Conservation (phyloP, 2,113 vertebrate genomes). For the Gymnorhina tibicen region DNA sequence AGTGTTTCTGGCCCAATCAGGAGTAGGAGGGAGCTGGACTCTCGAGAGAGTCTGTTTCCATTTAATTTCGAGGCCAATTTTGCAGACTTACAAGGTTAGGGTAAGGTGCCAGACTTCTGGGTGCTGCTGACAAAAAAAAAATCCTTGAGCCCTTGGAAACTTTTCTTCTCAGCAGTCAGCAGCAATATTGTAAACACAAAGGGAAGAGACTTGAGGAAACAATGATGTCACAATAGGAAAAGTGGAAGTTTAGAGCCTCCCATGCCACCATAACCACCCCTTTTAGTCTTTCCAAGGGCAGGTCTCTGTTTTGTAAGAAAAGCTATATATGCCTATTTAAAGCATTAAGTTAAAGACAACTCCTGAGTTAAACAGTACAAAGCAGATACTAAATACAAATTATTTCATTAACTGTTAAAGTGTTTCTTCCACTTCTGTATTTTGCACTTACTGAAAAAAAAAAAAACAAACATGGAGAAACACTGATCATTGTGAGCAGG, state of each 20-base stretch:
- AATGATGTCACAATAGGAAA: not conserved
- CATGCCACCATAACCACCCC: not conserved
- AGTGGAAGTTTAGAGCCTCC: not conserved
- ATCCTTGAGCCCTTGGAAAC: not conserved
- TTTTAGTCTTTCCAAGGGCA: not conserved
- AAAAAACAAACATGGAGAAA: not conserved
- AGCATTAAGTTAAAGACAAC: not conserved
- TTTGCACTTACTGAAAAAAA: not conserved
- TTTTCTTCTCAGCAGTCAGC: not conserved
- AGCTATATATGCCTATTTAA: not conserved
- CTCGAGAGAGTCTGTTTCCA: constrained; percentile 16
- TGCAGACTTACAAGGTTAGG: constrained; percentile 35
- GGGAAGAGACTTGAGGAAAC: not conserved
- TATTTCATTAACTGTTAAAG: not conserved
- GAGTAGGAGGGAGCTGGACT: constrained; percentile 23
- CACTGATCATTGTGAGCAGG: not conserved
- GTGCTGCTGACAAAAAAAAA: constrained; percentile 26
- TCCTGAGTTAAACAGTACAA: not conserved
- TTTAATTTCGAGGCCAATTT: constrained; percentile 39
- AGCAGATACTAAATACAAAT: not conserved
- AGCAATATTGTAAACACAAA: not conserved
- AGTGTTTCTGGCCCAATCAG: constrained; percentile 17
- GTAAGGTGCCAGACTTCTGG: constrained; percentile 57
- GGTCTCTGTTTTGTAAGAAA: not conserved
- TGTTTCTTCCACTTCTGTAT: not conserved